Percentiles rank a stretch among this genome's conserved stretches.
Evolutionary conservation across 92 coral and sea anemone genomes (phyloP).

Genomic region (Galaxea fascicularis): DNA sequence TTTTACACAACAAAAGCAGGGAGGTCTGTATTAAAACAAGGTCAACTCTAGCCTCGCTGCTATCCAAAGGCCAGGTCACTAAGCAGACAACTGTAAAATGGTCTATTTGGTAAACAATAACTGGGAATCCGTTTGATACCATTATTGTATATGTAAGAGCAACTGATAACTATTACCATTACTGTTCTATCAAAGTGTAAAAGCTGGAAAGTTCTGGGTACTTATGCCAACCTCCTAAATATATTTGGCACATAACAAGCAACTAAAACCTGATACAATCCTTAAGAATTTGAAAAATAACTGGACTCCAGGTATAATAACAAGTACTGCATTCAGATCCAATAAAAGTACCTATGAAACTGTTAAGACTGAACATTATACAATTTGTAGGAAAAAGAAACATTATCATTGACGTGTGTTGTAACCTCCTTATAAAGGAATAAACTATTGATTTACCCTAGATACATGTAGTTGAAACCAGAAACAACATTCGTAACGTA

Average conservation of each 20-base stretch:
- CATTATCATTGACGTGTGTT: conserved; percentile 7
- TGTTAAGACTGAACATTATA: not conserved
- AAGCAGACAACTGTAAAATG: too few relatives aligned
- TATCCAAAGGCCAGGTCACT: too few relatives aligned
- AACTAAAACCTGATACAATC: conserved; percentile 8
- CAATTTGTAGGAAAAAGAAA: not conserved
- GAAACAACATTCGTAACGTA: conserved; percentile 2
- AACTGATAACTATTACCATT: not conserved
- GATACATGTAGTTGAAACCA: conserved; percentile 1
- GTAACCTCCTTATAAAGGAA: conserved; percentile 7
- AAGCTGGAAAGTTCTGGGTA: conserved; percentile 11
- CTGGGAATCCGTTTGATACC: not conserved
- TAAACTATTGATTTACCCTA: conserved; percentile 8
- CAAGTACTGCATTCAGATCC: conserved; percentile 10
- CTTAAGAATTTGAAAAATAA: conserved; percentile 17
- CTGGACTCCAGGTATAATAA: conserved; percentile 3
- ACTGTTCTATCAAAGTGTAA: conserved; percentile 15
- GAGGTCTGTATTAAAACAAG: too few relatives aligned
- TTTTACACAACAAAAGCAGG: too few relatives aligned
- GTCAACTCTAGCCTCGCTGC: too few relatives aligned
- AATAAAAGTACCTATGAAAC: not conserved
- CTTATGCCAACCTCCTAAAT: conserved; percentile 5
- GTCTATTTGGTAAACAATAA: not conserved
- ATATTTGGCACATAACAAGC: conserved; percentile 9
- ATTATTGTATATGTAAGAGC: not conserved